These are phyloP conservation scores for Neodiprion fabricii DNA, from an alignment of 1,140 invertebrate species.

Conservation along the genomic window DNA sequence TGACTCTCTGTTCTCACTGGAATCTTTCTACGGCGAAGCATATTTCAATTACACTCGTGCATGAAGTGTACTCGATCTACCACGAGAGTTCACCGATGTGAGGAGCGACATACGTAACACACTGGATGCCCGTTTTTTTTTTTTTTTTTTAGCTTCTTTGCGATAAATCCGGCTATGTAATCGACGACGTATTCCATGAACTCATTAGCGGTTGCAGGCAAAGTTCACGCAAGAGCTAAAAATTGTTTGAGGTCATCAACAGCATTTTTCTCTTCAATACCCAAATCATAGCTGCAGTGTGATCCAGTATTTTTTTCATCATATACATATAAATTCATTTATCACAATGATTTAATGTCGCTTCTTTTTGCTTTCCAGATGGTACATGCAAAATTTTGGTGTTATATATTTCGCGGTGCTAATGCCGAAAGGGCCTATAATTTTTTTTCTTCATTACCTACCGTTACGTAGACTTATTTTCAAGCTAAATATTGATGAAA, in stretches of 20 bases:
- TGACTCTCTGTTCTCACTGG: not conserved
- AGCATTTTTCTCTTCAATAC: not conserved
- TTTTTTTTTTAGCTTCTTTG: not conserved
- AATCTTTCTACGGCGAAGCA: not conserved
- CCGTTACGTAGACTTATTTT: too few species aligned
- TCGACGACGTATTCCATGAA: not conserved
- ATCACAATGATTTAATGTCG: not conserved
- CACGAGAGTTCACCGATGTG: not conserved
- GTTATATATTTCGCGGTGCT: not conserved
- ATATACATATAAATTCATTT: not conserved
- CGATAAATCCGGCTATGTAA: not conserved
- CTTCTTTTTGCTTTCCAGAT: not conserved
- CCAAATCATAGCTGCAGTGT: not conserved
- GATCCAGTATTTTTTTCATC: not conserved
- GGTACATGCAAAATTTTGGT: not conserved
- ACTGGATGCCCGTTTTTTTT: not conserved
- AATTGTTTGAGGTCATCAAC: not conserved
- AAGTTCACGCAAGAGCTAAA: not conserved
- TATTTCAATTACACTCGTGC: not conserved
- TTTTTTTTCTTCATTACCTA: too few species aligned
- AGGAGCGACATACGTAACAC: not conserved
- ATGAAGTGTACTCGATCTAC: not conserved
- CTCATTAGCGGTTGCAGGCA: not conserved
- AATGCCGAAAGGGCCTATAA: too few species aligned
- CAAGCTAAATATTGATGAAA: too few species aligned